A percentile compares a stretch with the other conserved stretches of the same genome.
These are phyloP conservation scores for Standfussiana lucernea DNA, from an alignment of 2,888 invertebrate species.

Conservation along the genomic window DNA sequence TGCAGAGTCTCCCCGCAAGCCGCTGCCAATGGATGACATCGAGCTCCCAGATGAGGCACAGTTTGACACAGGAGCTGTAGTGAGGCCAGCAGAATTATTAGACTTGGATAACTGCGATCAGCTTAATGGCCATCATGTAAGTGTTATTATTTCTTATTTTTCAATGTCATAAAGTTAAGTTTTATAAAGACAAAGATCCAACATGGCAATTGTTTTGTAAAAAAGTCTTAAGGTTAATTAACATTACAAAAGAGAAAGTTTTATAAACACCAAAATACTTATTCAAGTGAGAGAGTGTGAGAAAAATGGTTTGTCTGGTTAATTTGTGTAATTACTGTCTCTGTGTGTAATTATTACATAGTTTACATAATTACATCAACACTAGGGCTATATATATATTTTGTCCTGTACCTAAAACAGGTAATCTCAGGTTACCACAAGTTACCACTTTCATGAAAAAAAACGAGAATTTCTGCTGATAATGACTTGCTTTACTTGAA, in stretches of 20 bases:
- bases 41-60: slow-evolving; percentile 91
- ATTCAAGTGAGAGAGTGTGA: slow-evolving; percentile 21
- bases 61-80: slow-evolving; percentile 92
- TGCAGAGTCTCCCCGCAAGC: slow-evolving; percentile 94
- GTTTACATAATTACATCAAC: slow-evolving; percentile 2
- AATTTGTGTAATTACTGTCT: slow-evolving; percentile 11
- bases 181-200: not conserved
- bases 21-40: slow-evolving; percentile 92
- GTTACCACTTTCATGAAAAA: not conserved
- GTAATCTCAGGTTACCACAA: slow-evolving; percentile 1
- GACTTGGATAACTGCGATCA: slow-evolving; percentile 89
- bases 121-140: slow-evolving; percentile 90
- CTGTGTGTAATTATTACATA: not conserved
- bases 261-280: not conserved
- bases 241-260: slow-evolving; percentile 34
- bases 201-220: not conserved
- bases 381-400: not conserved
- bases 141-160: slow-evolving; percentile 61
- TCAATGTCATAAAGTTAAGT: not conserved
- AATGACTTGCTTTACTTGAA: slow-evolving; percentile 25
- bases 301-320: slow-evolving; percentile 20
- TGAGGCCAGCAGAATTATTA: slow-evolving; percentile 91
- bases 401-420: not conserved
- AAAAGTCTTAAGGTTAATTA: slow-evolving; percentile 6
- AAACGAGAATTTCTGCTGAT: slow-evolving; percentile 11